Evolutionary conservation across 2,797 vertebrate genomes (phyloP), one percentile per base, ranked within the genome.

Genomic region (Acestrorhynchus altus): DNA sequence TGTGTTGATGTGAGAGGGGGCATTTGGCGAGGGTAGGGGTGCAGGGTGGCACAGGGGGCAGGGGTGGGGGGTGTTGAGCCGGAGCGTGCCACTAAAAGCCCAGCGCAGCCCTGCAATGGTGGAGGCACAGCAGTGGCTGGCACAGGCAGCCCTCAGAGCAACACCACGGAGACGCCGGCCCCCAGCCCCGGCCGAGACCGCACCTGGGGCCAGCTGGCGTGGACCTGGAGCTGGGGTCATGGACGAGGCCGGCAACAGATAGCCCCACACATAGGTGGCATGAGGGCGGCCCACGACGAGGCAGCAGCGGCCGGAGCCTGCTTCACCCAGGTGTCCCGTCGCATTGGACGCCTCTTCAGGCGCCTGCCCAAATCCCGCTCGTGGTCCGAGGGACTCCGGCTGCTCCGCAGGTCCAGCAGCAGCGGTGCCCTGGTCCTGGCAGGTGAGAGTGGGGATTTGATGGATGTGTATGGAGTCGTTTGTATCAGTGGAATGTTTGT

Each of bases 281-380:
- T 73, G 94, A 92, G 90, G 78, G 59, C 0, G 88, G 92, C 83
- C 82, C 89, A 73, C 70, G 80, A 90, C 12, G 84, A 88, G 68
- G 90, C 49, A 1, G 91, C 74, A 4, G 89, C 81, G 0, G 84
- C 89, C 61, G 86, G 90, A 0, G 83, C 95, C 73, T 98, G 97
- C 86, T 98, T 98, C 1, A 92, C 95, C n/a, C 92, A 94, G 0
- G 83, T 96, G 39, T 91, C 95, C 0, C 92, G 93, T 72, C 90
- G 94, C 77, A 91, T 98, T 76, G 94, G 93, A 31, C 92, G 93
- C 74, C 87, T 98, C 84, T 95, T 98, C 76, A 85, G 93, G 78
- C 93, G 95, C 81, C 92, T 98, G 51, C 95, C 95, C 35, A 96
- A 95, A 89, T 89, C 93, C 3, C 92, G 89, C 72, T 90, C 94